Base-by-base conservation (phyloP, 2,113 vertebrate species). In the Micronycteris hirsuta region DNA sequence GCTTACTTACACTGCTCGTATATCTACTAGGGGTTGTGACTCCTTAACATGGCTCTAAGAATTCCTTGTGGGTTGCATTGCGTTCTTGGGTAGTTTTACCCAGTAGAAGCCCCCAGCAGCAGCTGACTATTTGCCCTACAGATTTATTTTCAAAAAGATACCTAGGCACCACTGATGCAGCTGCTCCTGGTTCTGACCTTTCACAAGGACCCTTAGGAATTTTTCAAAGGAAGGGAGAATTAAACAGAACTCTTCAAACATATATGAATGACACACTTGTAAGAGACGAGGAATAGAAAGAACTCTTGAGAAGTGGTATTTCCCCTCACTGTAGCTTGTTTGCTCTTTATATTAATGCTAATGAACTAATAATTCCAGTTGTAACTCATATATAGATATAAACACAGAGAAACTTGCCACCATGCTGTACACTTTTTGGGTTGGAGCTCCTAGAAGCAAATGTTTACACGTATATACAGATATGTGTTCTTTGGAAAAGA, bases 151-250 rank as follows among this genome's bases (percentile, higher is more conserved):
- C 67, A 33, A 43, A 86, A 89, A 93, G 88, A 43, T 90, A 65
- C 65, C 77, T 31, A 56, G 81, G 67, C 54, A 20, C 68, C 49
- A 36, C 24, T 31, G 68, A 80, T n/a, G 22, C 41, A 83, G 63
- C 28, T 96, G 85, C 82, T 91, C 19, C 33, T 58, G 54, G 24
- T 74, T 86, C 43, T 94, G 56, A 95, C 88, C 88, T 95, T 97
- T 97, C 95, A 76, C 22, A 80, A 86, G 73, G 63, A 89, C 73
- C 26, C 63, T 76, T 31, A 58, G 87, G 78, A 93, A 49, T 17
- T 86, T 91, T 96, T 70, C 58, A 93, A 83, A 95, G 61, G 43
- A 68, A 76, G 63, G 63, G 49, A 94, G 83, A 91, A 89, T 91
- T 65, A 92, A 83, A 65, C 38, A 4, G 11, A 17, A 61, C 10